Evolutionary conservation across 2,888 invertebrate species (phyloP).

Genomic region (Troides helena): DNA sequence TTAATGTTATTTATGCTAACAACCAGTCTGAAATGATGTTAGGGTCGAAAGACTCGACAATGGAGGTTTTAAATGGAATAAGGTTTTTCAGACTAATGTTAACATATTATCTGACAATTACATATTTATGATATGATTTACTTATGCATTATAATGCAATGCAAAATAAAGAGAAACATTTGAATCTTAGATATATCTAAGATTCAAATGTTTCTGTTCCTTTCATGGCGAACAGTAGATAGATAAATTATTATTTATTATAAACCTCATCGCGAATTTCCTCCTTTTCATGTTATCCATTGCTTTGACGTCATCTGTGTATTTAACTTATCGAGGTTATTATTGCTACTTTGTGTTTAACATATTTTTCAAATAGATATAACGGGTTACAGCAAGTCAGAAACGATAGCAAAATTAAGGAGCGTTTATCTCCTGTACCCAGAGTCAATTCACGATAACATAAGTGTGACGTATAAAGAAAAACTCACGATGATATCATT

Average conservation of each 20-base stretch:
- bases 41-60: neutral
- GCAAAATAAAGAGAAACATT: too few species aligned
- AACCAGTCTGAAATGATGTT: neutral
- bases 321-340: conserved; percentile 7
- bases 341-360: neutral
- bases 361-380: neutral
- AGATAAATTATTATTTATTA: neutral
- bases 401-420: neutral
- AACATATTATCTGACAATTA: too few species aligned
- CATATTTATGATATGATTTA: too few species aligned
- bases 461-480: neutral
- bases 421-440: neutral
- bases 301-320: conserved; percentile 16
- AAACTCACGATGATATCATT: neutral
- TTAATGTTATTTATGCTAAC: neutral
- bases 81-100: neutral
- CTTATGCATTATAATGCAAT: too few species aligned
- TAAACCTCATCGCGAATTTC: neutral
- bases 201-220: neutral
- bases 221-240: neutral
- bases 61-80: neutral
- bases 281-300: conserved; percentile 2
- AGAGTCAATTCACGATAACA: neutral
- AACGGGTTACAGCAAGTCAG: neutral
- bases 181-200: too few species aligned